These are phyloP conservation scores for Acrobasis suavella DNA, from an alignment of 2,888 invertebrate genomes.

Conservation along the genomic window DNA sequence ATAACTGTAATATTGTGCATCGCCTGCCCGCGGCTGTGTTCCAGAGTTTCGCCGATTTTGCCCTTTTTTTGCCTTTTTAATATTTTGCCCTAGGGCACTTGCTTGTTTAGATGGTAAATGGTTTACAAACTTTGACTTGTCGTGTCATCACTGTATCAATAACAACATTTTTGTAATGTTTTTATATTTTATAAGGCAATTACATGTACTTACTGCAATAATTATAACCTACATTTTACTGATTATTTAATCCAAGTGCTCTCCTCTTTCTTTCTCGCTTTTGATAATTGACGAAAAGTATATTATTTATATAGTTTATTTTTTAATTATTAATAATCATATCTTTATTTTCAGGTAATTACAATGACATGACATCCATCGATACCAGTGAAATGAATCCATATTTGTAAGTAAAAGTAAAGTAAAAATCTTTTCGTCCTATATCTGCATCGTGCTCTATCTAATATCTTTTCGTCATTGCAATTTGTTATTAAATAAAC, in stretches of 20 bases:
- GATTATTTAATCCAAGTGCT: too few species aligned
- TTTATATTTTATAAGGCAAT: not conserved
- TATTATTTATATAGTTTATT: not conserved
- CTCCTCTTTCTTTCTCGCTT: too few species aligned
- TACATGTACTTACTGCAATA: not conserved
- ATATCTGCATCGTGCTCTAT: too few species aligned
- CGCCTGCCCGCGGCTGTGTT: conserved; percentile 14
- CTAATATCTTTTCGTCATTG: too few species aligned
- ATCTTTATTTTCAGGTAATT: conserved; percentile 50
- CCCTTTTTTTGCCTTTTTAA: conserved; percentile 20
- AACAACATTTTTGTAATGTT: not conserved
- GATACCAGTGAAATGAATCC: not conserved
- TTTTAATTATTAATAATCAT: conserved; percentile 5
- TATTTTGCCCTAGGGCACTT: conserved; percentile 22
- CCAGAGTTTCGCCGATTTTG: conserved; percentile 18
- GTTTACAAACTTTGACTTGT: conserved; percentile 20
- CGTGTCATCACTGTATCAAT: not conserved
- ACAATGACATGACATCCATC: not conserved
- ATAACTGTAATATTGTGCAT: conserved; percentile 60
- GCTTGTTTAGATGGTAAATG: conserved; percentile 17
- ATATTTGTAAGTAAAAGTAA: not conserved
- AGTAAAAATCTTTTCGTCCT: too few species aligned
- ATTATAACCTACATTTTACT: too few species aligned
- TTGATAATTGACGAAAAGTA: too few species aligned
- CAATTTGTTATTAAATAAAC: too few species aligned